Percentiles rank a stretch among this genome's conserved stretches.
Conservation (phyloP, 2,113 vertebrate genomes). For the Lasiurus cinereus region DNA sequence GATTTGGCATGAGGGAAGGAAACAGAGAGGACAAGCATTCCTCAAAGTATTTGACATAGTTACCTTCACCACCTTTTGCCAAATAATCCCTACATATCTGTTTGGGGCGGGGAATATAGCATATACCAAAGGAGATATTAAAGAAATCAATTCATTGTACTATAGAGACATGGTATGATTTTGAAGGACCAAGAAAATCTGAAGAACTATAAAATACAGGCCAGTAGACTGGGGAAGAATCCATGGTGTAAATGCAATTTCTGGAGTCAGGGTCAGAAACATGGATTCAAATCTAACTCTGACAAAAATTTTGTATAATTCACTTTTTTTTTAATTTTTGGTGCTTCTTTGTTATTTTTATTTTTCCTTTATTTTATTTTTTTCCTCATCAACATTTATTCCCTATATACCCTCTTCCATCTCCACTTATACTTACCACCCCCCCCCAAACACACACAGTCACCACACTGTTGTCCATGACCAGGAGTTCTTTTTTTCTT, state of each 20-base stretch:
- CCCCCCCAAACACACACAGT: too few relatives aligned
- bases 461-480: too few relatives aligned
- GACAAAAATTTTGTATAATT: background rate
- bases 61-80: background rate
- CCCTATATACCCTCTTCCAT: too few relatives aligned
- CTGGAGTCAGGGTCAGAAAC: background rate
- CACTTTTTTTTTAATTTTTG: background rate
- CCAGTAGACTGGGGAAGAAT: background rate
- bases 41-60: background rate
- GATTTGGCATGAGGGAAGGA: background rate
- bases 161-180: background rate
- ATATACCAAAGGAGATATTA: background rate
- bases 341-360: too few relatives aligned
- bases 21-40: background rate
- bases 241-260: background rate
- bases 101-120: background rate
- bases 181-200: slow-evolving; percentile 10
- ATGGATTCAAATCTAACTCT: background rate
- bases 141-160: background rate
- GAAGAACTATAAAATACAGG: background rate
- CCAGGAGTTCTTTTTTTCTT: too few relatives aligned
- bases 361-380: too few relatives aligned
- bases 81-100: background rate
- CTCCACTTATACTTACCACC: too few relatives aligned
- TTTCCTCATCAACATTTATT: too few relatives aligned